Percentiles rank a stretch among this genome's conserved stretches.
These are phyloP conservation scores for Tenualosa thibaudeaui DNA, from an alignment of 2,797 vertebrate species.

Conservation along the genomic window DNA sequence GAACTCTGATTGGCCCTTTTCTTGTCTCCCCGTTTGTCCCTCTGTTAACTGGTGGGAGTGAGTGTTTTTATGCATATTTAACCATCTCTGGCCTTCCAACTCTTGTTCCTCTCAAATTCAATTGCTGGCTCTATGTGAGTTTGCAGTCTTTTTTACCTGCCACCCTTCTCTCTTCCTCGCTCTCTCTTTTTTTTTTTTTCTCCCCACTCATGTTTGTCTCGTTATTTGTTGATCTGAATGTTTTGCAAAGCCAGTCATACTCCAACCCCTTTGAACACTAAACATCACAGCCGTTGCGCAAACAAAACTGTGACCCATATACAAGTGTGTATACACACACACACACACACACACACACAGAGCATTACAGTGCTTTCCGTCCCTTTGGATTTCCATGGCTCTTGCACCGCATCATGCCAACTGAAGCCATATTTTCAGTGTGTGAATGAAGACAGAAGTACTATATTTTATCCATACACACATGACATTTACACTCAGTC, in stretches of 20 bases:
- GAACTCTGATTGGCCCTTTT: not conserved
- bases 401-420: not conserved
- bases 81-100: not conserved
- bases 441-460: not conserved
- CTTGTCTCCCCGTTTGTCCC: not conserved
- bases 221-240: slow-evolving; percentile 11
- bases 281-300: not conserved
- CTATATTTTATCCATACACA: not conserved
- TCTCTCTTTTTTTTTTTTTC: slow-evolving; percentile 3
- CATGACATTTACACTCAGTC: not conserved
- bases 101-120: not conserved
- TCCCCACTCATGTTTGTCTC: slow-evolving; percentile 4
- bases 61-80: slow-evolving; percentile 14
- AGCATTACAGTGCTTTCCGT: not conserved
- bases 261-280: not conserved
- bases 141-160: not conserved
- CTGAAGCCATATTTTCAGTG: not conserved
- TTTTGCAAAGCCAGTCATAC: slow-evolving; percentile 8
- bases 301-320: slow-evolving; percentile 12
- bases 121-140: not conserved
- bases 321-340: not conserved
- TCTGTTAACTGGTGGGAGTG: not conserved
- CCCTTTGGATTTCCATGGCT: slow-evolving; percentile 13
- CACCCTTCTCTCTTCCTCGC: not conserved
- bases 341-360: not conserved